Percentiles rank a stretch among this genome's conserved stretches.
Evolutionary conservation across 2,888 invertebrate species (phyloP).

Genomic region (Leptopilina drosophilae): DNA sequence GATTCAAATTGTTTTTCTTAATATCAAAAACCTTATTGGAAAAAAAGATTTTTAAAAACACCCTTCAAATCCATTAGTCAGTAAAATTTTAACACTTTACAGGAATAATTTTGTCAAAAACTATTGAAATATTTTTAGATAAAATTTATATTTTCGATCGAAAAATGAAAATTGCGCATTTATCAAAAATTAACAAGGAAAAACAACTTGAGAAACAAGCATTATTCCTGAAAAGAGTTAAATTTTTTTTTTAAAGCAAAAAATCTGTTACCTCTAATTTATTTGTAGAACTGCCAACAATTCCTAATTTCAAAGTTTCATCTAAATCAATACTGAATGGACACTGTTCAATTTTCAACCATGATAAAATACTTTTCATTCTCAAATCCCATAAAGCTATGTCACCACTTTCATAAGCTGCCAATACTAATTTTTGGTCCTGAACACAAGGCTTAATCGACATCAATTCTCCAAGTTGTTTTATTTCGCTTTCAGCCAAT

Average conservation of each 20-base stretch:
- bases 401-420: slow-evolving; percentile 87
- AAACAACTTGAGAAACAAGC: too few species aligned
- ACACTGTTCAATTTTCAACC: slow-evolving; percentile 81
- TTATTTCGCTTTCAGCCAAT: slow-evolving; percentile 48
- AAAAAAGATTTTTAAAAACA: slow-evolving; percentile 4
- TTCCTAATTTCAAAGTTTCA: slow-evolving; percentile 81
- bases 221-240: too few species aligned
- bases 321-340: slow-evolving; percentile 87
- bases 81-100: too few species aligned
- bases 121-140: too few species aligned
- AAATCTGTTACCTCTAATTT: slow-evolving; percentile 78
- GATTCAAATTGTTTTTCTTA: slow-evolving; percentile 66
- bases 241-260: neutral
- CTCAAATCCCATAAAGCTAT: slow-evolving; percentile 85
- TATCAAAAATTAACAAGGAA: too few species aligned
- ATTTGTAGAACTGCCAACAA: slow-evolving; percentile 83
- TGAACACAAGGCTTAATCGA: slow-evolving; percentile 79
- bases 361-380: slow-evolving; percentile 79
- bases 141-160: too few species aligned
- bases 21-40: slow-evolving; percentile 68
- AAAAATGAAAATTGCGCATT: too few species aligned
- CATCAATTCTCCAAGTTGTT: slow-evolving; percentile 82
- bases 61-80: too few species aligned
- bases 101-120: too few species aligned
- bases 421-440: slow-evolving; percentile 77